Conservation (phyloP, 2,797 vertebrate species). For the Protonibea diacanthus region DNA sequence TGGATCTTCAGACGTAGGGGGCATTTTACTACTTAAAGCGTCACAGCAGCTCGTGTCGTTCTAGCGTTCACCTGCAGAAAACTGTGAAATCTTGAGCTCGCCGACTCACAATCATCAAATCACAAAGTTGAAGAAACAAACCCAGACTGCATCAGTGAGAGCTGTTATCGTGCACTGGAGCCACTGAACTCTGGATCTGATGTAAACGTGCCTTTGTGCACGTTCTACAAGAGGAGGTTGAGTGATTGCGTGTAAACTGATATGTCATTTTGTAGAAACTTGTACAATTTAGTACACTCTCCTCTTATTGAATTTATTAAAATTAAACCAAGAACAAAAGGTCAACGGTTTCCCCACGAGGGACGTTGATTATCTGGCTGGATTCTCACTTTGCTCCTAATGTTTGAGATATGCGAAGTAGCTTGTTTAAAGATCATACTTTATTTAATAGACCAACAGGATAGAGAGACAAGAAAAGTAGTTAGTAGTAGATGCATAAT, state of each 20-base stretch:
- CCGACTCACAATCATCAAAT: background rate
- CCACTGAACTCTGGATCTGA: background rate
- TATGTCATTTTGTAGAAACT: constrained; percentile 8
- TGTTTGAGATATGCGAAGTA: constrained; percentile 2
- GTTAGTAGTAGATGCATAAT: background rate
- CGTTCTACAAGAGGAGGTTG: background rate
- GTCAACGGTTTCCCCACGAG: background rate
- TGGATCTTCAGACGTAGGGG: background rate
- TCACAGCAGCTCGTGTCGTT: background rate
- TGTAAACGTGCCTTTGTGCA: background rate
- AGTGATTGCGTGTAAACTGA: constrained; percentile 1
- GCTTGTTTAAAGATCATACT: background rate
- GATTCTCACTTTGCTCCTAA: constrained; percentile 4
- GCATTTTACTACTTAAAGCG: background rate
- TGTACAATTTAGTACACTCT: background rate
- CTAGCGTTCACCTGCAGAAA: background rate
- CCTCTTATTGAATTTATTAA: constrained; percentile 2
- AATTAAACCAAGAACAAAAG: background rate
- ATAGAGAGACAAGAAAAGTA: background rate
- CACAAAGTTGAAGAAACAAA: background rate
- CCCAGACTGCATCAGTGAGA: background rate
- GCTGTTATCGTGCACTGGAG: background rate
- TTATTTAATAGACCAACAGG: background rate
- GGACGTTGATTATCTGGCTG: background rate
- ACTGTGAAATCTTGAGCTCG: background rate